Conservation (phyloP, 2,888 invertebrate genomes). For the Caenorhabditis zanzibari region DNA sequence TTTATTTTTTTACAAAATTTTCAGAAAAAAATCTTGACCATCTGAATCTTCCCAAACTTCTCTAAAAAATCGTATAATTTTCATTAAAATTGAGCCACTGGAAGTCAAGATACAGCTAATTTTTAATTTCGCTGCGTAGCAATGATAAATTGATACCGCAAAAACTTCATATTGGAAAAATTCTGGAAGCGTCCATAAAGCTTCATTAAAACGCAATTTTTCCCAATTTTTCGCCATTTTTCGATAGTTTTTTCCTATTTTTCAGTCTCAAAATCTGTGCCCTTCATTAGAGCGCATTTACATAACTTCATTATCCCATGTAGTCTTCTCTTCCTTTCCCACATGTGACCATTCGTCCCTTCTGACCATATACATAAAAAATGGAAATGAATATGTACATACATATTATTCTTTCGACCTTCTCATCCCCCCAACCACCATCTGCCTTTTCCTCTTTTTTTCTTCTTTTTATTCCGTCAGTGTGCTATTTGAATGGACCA, state of each 20-base stretch:
- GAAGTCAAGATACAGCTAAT: too few relatives aligned
- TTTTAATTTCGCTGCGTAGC: too few relatives aligned
- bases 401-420: neutral
- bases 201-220: neutral
- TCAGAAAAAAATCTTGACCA: too few relatives aligned
- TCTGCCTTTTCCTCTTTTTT: neutral
- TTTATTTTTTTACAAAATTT: too few relatives aligned
- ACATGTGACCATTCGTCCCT: neutral
- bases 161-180: too few relatives aligned
- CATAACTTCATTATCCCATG: neutral
- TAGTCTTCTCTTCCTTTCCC: neutral
- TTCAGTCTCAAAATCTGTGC: too few relatives aligned
- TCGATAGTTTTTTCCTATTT: too few relatives aligned
- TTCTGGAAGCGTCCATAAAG: too few relatives aligned
- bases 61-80: too few relatives aligned
- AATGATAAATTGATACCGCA: too few relatives aligned
- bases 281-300: neutral
- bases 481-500: neutral
- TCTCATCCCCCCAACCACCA: neutral
- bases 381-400: constrained; percentile 1
- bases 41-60: too few relatives aligned
- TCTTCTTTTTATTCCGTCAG: constrained; percentile 30
- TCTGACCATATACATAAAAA: neutral
- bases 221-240: neutral
- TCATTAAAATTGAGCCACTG: too few relatives aligned